These are phyloP conservation scores for Enteromius paludinosus DNA, from an alignment of 2,797 vertebrate species.

Conservation along the genomic window DNA sequence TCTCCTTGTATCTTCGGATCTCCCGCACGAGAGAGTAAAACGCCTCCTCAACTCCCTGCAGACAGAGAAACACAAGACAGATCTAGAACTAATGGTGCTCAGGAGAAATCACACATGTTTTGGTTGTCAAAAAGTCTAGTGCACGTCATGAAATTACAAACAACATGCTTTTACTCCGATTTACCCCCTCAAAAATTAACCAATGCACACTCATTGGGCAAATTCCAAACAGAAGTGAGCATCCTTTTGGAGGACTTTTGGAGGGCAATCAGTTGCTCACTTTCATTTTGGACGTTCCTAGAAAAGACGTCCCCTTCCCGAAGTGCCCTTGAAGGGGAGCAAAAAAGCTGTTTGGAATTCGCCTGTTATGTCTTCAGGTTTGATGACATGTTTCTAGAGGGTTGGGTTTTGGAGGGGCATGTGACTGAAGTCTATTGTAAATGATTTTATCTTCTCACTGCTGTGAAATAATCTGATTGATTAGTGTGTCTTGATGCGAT, in stretches of 20 bases:
- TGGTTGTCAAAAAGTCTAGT: background rate
- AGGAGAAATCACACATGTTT: no score
- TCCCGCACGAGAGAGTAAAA: constrained; percentile 89
- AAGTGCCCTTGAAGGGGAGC: no score
- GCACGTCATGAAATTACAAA: background rate
- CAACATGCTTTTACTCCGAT: background rate
- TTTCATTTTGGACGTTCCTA: no score
- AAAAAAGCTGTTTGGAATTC: no score
- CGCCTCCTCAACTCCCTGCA: constrained; percentile 87
- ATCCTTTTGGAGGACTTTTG: no score
- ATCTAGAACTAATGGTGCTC: background rate
- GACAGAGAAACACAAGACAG: constrained; percentile 3
- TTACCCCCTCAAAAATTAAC: background rate
- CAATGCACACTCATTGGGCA: background rate
- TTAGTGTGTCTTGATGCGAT: background rate
- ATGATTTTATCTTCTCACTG: background rate
- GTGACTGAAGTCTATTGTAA: background rate
- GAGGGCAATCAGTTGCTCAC: no score
- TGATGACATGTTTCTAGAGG: constrained; percentile 11
- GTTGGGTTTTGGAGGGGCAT: background rate
- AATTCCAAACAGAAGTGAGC: no score
- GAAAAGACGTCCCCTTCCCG: no score
- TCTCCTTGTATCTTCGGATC: constrained; percentile 88
- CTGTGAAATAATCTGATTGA: background rate
- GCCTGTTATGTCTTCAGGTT: background rate